Evolutionary conservation across 35 echinoderm and acorn worm species (phyloP).

Genomic region (Diadema setosum): DNA sequence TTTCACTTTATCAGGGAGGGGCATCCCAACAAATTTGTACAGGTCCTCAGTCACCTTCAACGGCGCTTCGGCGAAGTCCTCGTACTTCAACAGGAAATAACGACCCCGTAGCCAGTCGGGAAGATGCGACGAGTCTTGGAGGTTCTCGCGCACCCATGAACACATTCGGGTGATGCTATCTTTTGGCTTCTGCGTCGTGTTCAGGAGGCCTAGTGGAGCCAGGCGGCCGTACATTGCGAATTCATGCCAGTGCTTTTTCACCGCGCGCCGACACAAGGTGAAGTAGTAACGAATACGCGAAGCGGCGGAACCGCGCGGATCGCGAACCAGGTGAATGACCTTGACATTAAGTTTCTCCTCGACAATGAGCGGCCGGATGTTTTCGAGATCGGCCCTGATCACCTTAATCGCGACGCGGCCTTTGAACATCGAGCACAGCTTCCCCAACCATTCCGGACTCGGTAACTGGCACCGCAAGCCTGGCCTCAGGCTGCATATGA

Average conservation of each 20-base stretch:
- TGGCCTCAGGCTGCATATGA: not conserved
- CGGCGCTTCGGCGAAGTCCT: slow-evolving; percentile 69
- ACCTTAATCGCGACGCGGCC: slow-evolving; percentile 50
- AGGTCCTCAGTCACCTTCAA: slow-evolving; percentile 37
- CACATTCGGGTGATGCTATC: slow-evolving; percentile 62
- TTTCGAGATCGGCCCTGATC: slow-evolving; percentile 64
- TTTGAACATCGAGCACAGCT: not conserved
- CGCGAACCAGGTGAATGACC: slow-evolving; percentile 81
- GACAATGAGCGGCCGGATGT: slow-evolving; percentile 37
- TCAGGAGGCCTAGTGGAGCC: not conserved
- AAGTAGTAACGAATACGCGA: slow-evolving; percentile 43
- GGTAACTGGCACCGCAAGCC: not conserved
- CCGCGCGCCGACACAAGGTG: not conserved
- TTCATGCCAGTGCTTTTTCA: not conserved
- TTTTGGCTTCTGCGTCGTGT: not conserved
- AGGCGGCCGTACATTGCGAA: not conserved
- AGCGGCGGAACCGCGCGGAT: slow-evolving; percentile 72
- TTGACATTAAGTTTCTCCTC: slow-evolving; percentile 57
- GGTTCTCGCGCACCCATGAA: slow-evolving; percentile 66
- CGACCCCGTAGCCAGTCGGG: slow-evolving; percentile 65
- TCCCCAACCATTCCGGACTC: not conserved
- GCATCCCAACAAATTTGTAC: slow-evolving; percentile 70
- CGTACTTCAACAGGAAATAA: slow-evolving; percentile 74
- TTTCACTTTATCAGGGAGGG: slow-evolving; percentile 29
- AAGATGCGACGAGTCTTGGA: slow-evolving; percentile 15